These are phyloP conservation scores for Halichondria panicea DNA, from an alignment of 37 sponge, comb jelly and placozoan species.

Conservation along the genomic window DNA sequence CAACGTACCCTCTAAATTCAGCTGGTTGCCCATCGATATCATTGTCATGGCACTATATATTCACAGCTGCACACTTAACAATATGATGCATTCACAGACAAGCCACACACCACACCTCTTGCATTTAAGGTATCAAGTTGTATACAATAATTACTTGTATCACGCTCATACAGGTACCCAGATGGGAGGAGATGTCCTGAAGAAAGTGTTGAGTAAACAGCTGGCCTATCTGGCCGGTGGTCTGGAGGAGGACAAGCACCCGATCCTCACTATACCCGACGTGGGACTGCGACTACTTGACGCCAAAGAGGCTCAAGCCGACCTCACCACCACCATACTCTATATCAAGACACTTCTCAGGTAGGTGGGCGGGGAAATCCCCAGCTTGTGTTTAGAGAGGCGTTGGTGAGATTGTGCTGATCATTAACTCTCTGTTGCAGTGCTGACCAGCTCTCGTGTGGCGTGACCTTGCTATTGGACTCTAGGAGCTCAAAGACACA, in stretches of 20 bases:
- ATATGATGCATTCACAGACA: no score
- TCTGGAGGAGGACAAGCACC: conserved; percentile 20
- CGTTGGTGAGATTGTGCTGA: no score
- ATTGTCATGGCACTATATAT: no score
- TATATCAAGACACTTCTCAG: conserved; percentile 40
- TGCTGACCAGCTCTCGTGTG: conserved; percentile 1
- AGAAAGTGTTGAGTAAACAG: conserved; percentile 33
- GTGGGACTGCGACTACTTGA: conserved; percentile 17
- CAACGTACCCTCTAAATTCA: neutral
- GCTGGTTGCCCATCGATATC: neutral
- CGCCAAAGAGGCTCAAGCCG: neutral
- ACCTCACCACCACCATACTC: conserved; percentile 18
- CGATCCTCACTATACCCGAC: conserved; percentile 24
- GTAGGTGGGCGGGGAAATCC: conserved; percentile 15
- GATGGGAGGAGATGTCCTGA: conserved; percentile 12
- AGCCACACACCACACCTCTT: no score
- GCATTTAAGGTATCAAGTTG: no score
- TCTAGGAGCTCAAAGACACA: conserved; percentile 22
- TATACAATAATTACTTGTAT: no score
- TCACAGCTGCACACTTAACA: no score
- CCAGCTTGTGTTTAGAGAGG: conserved; percentile 3
- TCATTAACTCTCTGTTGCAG: no score
- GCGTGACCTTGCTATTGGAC: conserved; percentile 44
- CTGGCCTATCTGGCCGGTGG: conserved; percentile 36
- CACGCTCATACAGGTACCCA: neutral